Base-by-base conservation (phyloP, 2,888 invertebrate genomes). In the Abrostola tripartita region DNA sequence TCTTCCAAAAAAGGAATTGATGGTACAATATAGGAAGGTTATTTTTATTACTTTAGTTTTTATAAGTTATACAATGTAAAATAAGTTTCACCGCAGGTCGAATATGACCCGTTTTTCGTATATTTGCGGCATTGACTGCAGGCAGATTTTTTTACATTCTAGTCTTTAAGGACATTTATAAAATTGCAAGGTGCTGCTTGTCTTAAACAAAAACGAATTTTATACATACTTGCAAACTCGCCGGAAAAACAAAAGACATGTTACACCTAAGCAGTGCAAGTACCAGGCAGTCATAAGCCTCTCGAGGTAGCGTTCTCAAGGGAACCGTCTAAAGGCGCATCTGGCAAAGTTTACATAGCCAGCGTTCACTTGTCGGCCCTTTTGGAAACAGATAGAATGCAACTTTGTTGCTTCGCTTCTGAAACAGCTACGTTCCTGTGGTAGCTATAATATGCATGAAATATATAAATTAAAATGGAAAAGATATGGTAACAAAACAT, bases 301-400 rank as follows among this genome's bases (percentile, higher is more conserved):
- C 50, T 47, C 78, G 81, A 60, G 68, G 53, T 67, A 61, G 58
- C 38, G 71, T 85, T 82, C 85, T 79, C 85, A 59, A 79, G 88
- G 84, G 85, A 86, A 81, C 81, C 64, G 60, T 59, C 66, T 65
- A 61, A 65, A 79, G 74, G 61, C 67, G 81, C 84, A 85, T 85
- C 85, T 83, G 82, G 72, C 74, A 65, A 79, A 76, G 82, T 85
- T 87, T 85, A 77, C 82, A 78, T 66, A 84, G 85, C 76, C 83
- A 86, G 84, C 85, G 78, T 64, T 70, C 76, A 76, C 78, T 81
- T 79, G 83, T 73, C 81, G 81, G 83, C 84, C 78, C 87, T 88
- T 87, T 24, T 82, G 82, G 80, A 79, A 81, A 76, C 74, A 74
- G 76, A 85, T 86, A 83, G 79, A 81, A 81, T 82, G 83, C 82